These are phyloP conservation scores for Thereva nobilitata DNA, from an alignment of 2,888 invertebrate genomes.

Conservation along the genomic window DNA sequence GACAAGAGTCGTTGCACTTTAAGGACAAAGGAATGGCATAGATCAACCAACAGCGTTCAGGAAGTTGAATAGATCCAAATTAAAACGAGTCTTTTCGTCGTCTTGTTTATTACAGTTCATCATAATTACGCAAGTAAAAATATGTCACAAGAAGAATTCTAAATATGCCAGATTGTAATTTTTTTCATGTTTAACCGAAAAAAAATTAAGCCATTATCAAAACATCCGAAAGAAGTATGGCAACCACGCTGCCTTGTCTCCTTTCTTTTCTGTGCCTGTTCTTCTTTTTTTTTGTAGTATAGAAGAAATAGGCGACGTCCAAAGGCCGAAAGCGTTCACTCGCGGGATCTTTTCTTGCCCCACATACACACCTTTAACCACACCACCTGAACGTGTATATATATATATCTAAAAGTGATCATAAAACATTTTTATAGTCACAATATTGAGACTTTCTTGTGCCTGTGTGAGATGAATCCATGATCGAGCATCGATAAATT, in stretches of 20 bases:
- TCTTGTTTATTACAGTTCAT: no score
- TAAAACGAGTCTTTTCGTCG: no score
- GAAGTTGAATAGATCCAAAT: no score
- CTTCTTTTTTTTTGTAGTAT: conserved; percentile 3
- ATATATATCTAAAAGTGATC: neutral
- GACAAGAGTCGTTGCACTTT: no score
- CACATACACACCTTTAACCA: conserved; percentile 13
- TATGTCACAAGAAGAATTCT: no score
- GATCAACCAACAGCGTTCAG: no score
- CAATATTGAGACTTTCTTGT: conserved; percentile 15
- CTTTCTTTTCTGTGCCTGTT: conserved; percentile 7
- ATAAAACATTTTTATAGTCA: conserved; percentile 26
- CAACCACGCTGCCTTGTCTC: conserved; percentile 24
- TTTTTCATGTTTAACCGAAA: no score
- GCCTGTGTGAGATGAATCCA: conserved; percentile 4
- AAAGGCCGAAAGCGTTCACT: conserved; percentile 21
- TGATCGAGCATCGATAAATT: conserved; percentile 21
- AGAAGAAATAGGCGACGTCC: conserved; percentile 29
- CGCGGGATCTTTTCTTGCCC: conserved; percentile 20
- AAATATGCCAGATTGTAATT: no score
- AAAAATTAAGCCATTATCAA: conserved; percentile 4
- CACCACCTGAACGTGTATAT: neutral
- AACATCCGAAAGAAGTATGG: conserved; percentile 11
- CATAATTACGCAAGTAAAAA: no score
- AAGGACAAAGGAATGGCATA: no score